phyloP scores from a whole-genome alignment of 2,888 invertebrate genomes.

The Acrobasis consociella region DNA sequence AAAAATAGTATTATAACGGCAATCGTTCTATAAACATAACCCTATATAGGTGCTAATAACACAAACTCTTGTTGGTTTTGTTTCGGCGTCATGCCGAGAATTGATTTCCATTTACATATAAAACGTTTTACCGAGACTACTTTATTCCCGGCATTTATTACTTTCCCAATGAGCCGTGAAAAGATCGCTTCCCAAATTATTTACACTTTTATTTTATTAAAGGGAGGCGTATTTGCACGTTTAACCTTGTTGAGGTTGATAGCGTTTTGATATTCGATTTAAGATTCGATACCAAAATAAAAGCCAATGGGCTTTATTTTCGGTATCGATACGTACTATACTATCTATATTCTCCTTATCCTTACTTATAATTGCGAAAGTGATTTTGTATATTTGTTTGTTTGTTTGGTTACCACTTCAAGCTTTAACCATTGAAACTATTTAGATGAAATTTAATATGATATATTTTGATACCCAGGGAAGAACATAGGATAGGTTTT shows the following conservation, averaged over 20 bases:
- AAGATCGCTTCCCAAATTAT: slow-evolving; percentile 44
- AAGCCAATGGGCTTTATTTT: no score
- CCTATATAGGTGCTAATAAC: slow-evolving; percentile 31
- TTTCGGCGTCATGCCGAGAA: slow-evolving; percentile 43
- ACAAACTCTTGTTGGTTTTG: slow-evolving; percentile 38
- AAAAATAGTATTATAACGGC: neutral
- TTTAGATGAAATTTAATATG: no score
- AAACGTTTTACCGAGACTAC: slow-evolving; percentile 66
- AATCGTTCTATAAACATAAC: neutral
- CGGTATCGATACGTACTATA: no score
- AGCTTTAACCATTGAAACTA: no score
- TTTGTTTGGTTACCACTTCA: no score
- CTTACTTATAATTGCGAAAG: no score
- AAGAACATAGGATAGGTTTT: no score
- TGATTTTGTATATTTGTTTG: no score
- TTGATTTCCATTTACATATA: slow-evolving; percentile 70
- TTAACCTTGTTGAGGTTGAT: slow-evolving; percentile 3
- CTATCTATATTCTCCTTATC: no score
- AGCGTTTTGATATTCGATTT: neutral
- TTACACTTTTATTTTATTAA: slow-evolving; percentile 33
- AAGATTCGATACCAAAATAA: no score
- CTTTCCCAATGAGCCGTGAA: slow-evolving; percentile 54
- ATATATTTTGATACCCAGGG: no score
- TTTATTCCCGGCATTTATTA: slow-evolving; percentile 57
- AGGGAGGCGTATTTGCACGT: neutral